phyloP scores from a whole-genome alignment of 2,113 vertebrate genomes.

The Chionomys nivalis region DNA sequence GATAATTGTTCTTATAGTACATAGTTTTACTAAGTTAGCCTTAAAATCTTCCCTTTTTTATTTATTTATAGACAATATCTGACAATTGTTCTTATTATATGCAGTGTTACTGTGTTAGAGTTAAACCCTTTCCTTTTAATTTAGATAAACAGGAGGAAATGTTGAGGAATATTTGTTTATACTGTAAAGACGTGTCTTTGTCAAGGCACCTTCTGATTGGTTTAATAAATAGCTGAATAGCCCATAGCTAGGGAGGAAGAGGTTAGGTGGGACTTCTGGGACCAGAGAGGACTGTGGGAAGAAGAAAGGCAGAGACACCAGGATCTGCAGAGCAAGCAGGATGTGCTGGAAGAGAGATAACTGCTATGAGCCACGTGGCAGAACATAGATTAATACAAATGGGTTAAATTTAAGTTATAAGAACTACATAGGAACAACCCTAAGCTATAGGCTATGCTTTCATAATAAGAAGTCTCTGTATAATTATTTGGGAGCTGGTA shows the following conservation, averaged over 20 bases:
- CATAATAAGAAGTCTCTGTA: not conserved
- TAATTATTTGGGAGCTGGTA: not conserved
- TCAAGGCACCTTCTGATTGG: not conserved
- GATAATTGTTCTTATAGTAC: not conserved
- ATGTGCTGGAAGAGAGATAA: not conserved
- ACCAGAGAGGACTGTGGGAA: not conserved
- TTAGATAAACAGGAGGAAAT: not conserved
- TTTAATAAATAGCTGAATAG: not conserved
- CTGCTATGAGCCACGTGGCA: not conserved
- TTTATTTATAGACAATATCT: not conserved
- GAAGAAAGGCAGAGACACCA: not conserved
- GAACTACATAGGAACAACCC: not conserved
- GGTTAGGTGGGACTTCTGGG: not conserved
- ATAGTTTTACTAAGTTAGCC: not conserved
- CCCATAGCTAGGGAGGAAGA: not conserved
- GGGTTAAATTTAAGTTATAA: not conserved
- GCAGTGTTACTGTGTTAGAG: not conserved
- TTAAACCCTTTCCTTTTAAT: not conserved
- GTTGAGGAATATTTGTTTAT: not conserved
- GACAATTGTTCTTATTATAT: not conserved
- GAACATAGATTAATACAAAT: not conserved
- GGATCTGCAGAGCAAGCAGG: not conserved
- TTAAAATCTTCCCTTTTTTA: not conserved
- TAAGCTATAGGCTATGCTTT: not conserved
- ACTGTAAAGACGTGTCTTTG: not conserved